Evolutionary conservation across 2,888 invertebrate genomes (phyloP).

Genomic region (Drosophila peninsularis): DNA sequence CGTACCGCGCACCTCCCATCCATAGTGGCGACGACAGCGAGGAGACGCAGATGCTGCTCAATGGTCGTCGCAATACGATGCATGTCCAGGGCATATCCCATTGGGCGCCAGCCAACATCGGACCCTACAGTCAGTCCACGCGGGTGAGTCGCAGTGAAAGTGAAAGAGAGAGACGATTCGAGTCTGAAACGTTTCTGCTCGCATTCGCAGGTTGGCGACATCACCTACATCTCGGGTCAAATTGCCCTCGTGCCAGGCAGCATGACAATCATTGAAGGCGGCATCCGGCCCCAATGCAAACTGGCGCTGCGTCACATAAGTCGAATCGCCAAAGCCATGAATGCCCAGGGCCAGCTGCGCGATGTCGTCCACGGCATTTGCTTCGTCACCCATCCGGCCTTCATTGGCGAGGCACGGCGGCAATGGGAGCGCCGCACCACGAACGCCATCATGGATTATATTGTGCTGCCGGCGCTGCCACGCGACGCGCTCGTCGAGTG

Average conservation of each 20-base stretch:
- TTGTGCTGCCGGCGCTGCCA: constrained; percentile 93
- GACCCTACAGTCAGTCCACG: constrained; percentile 97
- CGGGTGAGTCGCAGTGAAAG: constrained; percentile 86
- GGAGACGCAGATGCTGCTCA: constrained; percentile 56
- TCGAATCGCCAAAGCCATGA: constrained; percentile 92
- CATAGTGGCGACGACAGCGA: constrained; percentile 59
- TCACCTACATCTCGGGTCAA: constrained; percentile 95
- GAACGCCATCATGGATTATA: constrained; percentile 94
- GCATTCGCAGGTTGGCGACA: constrained; percentile 89
- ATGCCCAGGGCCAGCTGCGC: constrained; percentile 90
- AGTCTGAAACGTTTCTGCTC: not conserved
- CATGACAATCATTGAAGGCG: constrained; percentile 90
- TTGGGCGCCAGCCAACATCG: constrained; percentile 99
- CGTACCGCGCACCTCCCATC: constrained; percentile 85
- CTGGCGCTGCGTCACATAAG: constrained; percentile 93
- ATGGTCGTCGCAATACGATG: constrained; percentile 90
- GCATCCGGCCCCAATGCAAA: constrained; percentile 92
- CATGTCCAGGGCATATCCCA: constrained; percentile 98
- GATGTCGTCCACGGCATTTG: constrained; percentile 95
- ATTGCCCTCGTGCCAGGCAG: constrained; percentile 94
- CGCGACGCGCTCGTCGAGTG: constrained; percentile 93
- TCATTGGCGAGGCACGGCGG: constrained; percentile 90
- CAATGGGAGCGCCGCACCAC: constrained; percentile 93
- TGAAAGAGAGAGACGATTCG: not conserved
- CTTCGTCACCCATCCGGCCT: constrained; percentile 91